Evolutionary conservation across 2,113 vertebrate genomes (phyloP).

Genomic region (Asarcornis scutulata): DNA sequence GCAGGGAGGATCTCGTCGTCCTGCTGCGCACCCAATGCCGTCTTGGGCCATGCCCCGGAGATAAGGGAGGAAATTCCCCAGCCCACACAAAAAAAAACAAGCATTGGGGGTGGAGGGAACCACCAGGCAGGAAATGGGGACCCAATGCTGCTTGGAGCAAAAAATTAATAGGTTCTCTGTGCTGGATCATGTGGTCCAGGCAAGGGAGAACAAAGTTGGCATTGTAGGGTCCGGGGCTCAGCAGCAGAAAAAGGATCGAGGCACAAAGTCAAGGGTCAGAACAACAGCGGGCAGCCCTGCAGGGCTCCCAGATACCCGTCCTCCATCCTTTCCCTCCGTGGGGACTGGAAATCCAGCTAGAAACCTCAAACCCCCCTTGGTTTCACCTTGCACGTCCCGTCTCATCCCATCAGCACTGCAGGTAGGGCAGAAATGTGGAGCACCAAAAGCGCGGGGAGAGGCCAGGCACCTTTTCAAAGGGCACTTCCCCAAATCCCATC

Average conservation of each 20-base stretch:
- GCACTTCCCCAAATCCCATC: neutral
- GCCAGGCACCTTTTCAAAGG: neutral
- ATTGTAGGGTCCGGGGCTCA: neutral
- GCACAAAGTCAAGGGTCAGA: neutral
- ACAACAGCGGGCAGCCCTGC: neutral
- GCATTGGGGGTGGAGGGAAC: neutral
- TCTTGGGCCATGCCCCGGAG: neutral
- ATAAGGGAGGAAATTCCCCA: neutral
- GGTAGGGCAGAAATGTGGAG: neutral
- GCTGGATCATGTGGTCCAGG: neutral
- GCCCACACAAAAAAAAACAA: neutral
- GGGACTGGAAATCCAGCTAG: neutral
- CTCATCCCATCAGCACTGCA: neutral
- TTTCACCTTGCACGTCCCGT: neutral
- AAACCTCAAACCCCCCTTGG: neutral
- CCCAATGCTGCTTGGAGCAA: neutral
- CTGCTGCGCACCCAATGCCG: neutral
- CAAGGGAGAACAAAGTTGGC: constrained; percentile 2
- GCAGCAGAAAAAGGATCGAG: neutral
- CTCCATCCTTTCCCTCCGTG: neutral
- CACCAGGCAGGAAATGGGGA: neutral
- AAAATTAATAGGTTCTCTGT: neutral
- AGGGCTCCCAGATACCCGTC: neutral
- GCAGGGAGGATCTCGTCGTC: neutral
- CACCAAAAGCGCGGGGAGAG: too few relatives aligned